A percentile compares a stretch with the other conserved stretches of the same genome.
phyloP scores from a whole-genome alignment of 2,888 invertebrate species.

The Boloria euphrosyne region DNA sequence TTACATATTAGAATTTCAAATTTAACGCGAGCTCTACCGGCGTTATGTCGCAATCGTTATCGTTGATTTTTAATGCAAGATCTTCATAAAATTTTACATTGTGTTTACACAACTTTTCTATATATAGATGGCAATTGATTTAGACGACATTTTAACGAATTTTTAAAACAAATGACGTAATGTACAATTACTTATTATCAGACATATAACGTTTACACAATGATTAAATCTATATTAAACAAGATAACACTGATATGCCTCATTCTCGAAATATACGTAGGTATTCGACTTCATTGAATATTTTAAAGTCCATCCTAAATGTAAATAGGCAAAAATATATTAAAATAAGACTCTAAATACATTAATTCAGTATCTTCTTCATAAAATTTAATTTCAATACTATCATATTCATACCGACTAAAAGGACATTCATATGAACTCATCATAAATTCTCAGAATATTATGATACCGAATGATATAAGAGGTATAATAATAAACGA shows the following conservation, averaged over 20 bases:
- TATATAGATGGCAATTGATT: constrained; percentile 9
- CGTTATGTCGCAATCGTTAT: constrained; percentile 32
- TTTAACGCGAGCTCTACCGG: constrained; percentile 13
- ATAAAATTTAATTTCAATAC: not conserved
- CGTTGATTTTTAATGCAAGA: constrained; percentile 44
- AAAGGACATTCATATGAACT: constrained; percentile 20
- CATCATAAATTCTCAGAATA: constrained; percentile 25
- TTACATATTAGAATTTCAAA: constrained; percentile 31
- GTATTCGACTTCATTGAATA: not conserved
- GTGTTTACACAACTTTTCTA: constrained; percentile 45
- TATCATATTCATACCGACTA: constrained; percentile 13
- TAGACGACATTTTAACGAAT: constrained; percentile 3
- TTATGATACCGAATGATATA: constrained; percentile 25
- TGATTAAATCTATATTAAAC: constrained; percentile 24
- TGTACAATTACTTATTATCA: constrained; percentile 7
- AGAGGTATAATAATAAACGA: constrained; percentile 12
- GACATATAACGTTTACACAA: constrained; percentile 18
- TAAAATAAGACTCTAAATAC: not conserved
- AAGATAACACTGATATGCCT: constrained; percentile 22
- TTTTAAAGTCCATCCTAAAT: constrained; percentile 1
- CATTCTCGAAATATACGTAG: constrained; percentile 8
- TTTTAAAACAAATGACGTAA: constrained; percentile 20
- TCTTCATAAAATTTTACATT: constrained; percentile 61
- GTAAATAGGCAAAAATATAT: not conserved
- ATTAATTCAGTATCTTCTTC: not conserved